Evolutionary conservation across 2,888 invertebrate species (phyloP), one percentile per base, ranked within the genome.

Genomic region (Odontocerum albicorne): DNA sequence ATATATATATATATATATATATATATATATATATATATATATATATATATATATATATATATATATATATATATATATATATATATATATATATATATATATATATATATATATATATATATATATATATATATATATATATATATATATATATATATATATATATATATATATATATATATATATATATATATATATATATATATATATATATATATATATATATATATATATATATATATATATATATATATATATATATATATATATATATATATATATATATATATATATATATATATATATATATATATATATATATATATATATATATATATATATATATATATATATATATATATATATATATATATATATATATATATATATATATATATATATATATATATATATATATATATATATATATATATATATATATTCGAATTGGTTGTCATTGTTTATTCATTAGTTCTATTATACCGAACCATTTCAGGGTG

Each of bases 201-300:
- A 27, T 27, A 27, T 27, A 35, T 35, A 12, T 12, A 35, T 12
- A 35, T 35, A 35, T 8, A 35, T 35, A 35, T 35, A 35, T 35
- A 35, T 35, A 35, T 35, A 35, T 35, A 35, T 35, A 35, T 12
- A 35, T 12, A 8, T 35, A n/a, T 35, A 35, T 12, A 35, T 35
- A 35, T 35, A 35, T 35, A 35, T 35, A 35, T 35, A 35, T 35
- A 35, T 35, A 35, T 35, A 35, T 35, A 35, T 12, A 35, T 35
- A 35, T 35, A 35, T 35, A 35, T 12, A 35, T 35, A 35, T 35
- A 35, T 35, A 35, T 35, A 35, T 35, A 35, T 35, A 35, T 35
- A 35, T 35, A 35, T 35, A 35, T 35, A 35, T 35, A 35, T 35
- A 35, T 35, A 35, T 35, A 35, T 35, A 35, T 35, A 35, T 35